These are phyloP conservation scores for Drosophila neocordata DNA, from an alignment of 1,140 invertebrate genomes.

Conservation along the genomic window DNA sequence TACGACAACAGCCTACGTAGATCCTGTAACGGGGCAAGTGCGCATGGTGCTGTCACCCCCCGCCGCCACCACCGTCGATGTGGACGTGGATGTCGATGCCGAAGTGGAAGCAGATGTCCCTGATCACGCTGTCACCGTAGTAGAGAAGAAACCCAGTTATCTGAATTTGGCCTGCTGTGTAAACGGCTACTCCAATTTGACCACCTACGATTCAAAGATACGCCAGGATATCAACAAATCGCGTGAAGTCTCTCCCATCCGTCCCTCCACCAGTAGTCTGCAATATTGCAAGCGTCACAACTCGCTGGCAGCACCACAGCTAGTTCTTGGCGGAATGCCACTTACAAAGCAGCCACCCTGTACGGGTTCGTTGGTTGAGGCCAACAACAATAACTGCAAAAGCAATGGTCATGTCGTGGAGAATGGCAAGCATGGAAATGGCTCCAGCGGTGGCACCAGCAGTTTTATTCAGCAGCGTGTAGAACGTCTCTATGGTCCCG, in stretches of 20 bases:
- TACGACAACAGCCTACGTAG: slow-evolving; percentile 38
- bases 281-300: slow-evolving; percentile 86
- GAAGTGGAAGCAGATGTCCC: slow-evolving; percentile 5
- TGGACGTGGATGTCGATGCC: slow-evolving; percentile 20
- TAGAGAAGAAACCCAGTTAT: slow-evolving; percentile 88
- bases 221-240: slow-evolving; percentile 88
- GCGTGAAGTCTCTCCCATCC: slow-evolving; percentile 87
- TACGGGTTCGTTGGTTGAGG: slow-evolving; percentile 23
- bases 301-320: slow-evolving; percentile 82
- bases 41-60: slow-evolving; percentile 69
- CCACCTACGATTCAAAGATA: slow-evolving; percentile 91
- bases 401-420: slow-evolving; percentile 15
- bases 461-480: slow-evolving; percentile 95
- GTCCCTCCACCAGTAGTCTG: slow-evolving; percentile 84
- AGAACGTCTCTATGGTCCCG: slow-evolving; percentile 93
- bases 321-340: slow-evolving; percentile 81
- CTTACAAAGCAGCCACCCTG: slow-evolving; percentile 49
- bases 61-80: slow-evolving; percentile 10
- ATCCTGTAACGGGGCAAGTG: slow-evolving; percentile 50
- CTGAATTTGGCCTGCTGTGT: slow-evolving; percentile 94
- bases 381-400: slow-evolving; percentile 41
- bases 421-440: slow-evolving; percentile 5
- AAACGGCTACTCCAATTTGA: slow-evolving; percentile 93
- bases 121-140: slow-evolving; percentile 5
- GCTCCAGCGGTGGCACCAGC: slow-evolving; percentile 20